Evolutionary conservation across 2,797 vertebrate species (phyloP).

Genomic region (Anguilla pacifica): DNA sequence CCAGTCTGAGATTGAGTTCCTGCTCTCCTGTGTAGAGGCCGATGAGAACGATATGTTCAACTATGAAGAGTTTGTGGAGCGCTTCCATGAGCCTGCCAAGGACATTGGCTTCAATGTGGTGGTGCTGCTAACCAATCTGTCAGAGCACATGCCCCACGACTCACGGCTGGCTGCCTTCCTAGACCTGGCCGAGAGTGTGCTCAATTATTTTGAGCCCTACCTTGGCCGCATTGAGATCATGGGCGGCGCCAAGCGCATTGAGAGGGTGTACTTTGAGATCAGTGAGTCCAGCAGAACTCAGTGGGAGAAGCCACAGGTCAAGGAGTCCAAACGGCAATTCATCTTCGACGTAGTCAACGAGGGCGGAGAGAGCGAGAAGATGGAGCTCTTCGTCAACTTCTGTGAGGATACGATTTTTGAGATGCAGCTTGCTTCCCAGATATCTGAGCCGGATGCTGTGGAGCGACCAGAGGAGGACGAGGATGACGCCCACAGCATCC

Average conservation of each 20-base stretch:
- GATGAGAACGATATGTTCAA: constrained; percentile 98
- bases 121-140: constrained; percentile 92
- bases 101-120: constrained; percentile 98
- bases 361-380: constrained; percentile 97
- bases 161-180: constrained; percentile 87
- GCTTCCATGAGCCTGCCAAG: constrained; percentile 96
- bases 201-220: constrained; percentile 95
- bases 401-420: constrained; percentile 99
- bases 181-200: constrained; percentile 91
- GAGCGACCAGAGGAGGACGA: constrained; percentile 86
- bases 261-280: constrained; percentile 98
- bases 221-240: constrained; percentile 97
- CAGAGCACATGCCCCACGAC: constrained; percentile 97
- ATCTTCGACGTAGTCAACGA: constrained; percentile 99
- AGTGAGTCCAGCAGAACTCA: constrained; percentile 97
- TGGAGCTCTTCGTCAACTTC: constrained; percentile 98
- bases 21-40: constrained; percentile 92
- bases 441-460: constrained; percentile 87
- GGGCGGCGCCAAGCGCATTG: constrained; percentile 96
- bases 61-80: constrained; percentile 91
- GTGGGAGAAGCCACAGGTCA: constrained; percentile 99
- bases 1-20: constrained; percentile 94
- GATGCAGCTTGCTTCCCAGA: constrained; percentile 96
- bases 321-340: constrained; percentile 97
- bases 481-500: constrained; percentile 69